These are phyloP conservation scores for Thereva nobilitata DNA, from an alignment of 2,888 invertebrate genomes.

Conservation along the genomic window DNA sequence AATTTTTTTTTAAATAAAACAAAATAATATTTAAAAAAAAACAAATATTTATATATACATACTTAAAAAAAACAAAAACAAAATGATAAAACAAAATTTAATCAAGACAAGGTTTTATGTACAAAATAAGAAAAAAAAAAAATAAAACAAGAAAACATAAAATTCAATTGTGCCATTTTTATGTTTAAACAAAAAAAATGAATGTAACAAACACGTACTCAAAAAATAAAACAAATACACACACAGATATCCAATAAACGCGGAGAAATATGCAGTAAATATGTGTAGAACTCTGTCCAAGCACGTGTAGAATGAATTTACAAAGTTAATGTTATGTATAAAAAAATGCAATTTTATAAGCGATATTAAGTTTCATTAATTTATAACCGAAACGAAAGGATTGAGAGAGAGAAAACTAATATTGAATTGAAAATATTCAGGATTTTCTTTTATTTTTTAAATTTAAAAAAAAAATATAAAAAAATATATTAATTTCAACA, in stretches of 20 bases:
- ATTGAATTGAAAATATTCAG: too few relatives aligned
- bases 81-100: conserved; percentile 6
- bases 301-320: too few relatives aligned
- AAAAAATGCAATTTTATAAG: too few relatives aligned
- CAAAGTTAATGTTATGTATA: too few relatives aligned
- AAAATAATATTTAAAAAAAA: conserved; percentile 16
- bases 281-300: too few relatives aligned
- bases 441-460: too few relatives aligned
- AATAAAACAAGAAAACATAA: conserved; percentile 3
- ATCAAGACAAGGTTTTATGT: conserved; percentile 25
- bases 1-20: neutral
- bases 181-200: conserved; percentile 15
- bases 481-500: too few relatives aligned
- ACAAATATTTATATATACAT: conserved; percentile 6
- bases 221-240: neutral
- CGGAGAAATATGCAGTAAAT: neutral
- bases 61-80: conserved; percentile 6
- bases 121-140: neutral
- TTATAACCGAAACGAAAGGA: too few relatives aligned
- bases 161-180: conserved; percentile 33
- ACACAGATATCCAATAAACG: neutral
- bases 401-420: too few relatives aligned
- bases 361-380: too few relatives aligned
- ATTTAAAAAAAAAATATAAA: too few relatives aligned
- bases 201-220: conserved; percentile 17